A percentile compares a stretch with the other conserved stretches of the same genome.
These are phyloP conservation scores for Beris morrisii DNA, from an alignment of 2,888 invertebrate genomes.

Conservation along the genomic window DNA sequence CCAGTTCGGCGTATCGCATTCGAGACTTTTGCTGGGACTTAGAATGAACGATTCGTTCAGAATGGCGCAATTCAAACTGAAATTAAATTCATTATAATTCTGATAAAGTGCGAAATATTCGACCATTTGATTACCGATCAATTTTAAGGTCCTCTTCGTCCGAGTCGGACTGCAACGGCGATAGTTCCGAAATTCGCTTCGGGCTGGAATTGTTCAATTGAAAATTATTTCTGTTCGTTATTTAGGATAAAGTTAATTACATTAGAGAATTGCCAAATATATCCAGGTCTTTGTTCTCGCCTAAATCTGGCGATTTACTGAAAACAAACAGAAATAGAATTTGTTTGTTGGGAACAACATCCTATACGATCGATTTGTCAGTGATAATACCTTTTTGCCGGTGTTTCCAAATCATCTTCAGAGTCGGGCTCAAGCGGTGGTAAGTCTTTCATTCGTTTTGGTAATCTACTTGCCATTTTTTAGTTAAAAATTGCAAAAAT, in stretches of 20 bases:
- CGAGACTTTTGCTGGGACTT: slow-evolving; percentile 46
- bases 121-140: slow-evolving; percentile 40
- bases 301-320: background rate
- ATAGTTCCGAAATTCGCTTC: slow-evolving; percentile 50
- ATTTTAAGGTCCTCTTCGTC: slow-evolving; percentile 47
- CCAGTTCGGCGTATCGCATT: slow-evolving; percentile 35
- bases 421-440: slow-evolving; percentile 50
- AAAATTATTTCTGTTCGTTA: background rate
- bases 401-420: slow-evolving; percentile 49
- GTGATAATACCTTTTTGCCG: slow-evolving; percentile 40
- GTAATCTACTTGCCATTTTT: slow-evolving; percentile 10
- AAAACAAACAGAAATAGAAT: background rate
- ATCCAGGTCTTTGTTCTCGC: background rate
- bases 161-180: slow-evolving; percentile 50
- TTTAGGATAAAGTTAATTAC: background rate
- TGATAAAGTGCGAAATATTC: background rate
- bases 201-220: slow-evolving; percentile 44
- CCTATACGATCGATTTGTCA: background rate
- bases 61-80: slow-evolving; percentile 52
- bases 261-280: slow-evolving; percentile 15
- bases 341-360: no score
- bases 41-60: slow-evolving; percentile 53
- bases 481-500: background rate
- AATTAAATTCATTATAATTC: background rate
- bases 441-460: slow-evolving; percentile 50